phyloP scores from a whole-genome alignment of 2,797 vertebrate species.

The Arnoldichthys spilopterus region DNA sequence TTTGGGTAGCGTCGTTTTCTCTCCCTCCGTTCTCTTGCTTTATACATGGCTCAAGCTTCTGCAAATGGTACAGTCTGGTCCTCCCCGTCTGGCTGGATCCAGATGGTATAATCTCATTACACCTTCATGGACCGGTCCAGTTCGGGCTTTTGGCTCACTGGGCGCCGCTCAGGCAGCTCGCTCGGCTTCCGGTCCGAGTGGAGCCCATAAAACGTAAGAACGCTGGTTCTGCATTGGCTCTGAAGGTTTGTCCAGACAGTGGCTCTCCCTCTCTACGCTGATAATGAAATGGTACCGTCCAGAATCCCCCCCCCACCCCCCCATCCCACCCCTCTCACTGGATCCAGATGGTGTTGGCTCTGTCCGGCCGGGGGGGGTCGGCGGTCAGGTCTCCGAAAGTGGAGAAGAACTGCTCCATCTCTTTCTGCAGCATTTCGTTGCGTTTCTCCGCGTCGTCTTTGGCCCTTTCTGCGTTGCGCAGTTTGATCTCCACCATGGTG shows the following conservation, averaged over 20 bases:
- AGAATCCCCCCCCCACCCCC: background rate
- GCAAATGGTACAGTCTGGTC: background rate
- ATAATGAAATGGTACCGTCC: constrained; percentile 4
- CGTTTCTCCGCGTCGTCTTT: constrained; percentile 96
- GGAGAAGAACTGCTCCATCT: constrained; percentile 99
- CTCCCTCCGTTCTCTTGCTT: background rate
- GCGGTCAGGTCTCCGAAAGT: constrained; percentile 93
- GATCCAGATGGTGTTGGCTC: constrained; percentile 95
- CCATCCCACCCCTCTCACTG: constrained; percentile 81
- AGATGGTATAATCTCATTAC: constrained; percentile 1
- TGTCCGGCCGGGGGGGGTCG: constrained; percentile 87
- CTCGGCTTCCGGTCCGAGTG: background rate
- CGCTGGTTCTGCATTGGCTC: constrained; percentile 15
- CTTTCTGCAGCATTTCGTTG: constrained; percentile 96
- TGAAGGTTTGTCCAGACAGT: background rate
- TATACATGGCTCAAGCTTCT: background rate
- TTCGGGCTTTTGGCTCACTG: constrained; percentile 42
- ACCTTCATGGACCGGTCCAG: constrained; percentile 27
- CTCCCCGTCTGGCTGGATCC: background rate
- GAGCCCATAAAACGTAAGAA: constrained; percentile 15
- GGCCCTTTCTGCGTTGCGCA: constrained; percentile 95
- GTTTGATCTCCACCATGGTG: constrained; percentile 99
- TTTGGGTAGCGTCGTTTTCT: background rate
- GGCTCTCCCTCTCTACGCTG: background rate
- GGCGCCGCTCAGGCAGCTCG: background rate